Evolutionary conservation across 2,888 invertebrate species (phyloP).

Genomic region (Apoderus coryli): DNA sequence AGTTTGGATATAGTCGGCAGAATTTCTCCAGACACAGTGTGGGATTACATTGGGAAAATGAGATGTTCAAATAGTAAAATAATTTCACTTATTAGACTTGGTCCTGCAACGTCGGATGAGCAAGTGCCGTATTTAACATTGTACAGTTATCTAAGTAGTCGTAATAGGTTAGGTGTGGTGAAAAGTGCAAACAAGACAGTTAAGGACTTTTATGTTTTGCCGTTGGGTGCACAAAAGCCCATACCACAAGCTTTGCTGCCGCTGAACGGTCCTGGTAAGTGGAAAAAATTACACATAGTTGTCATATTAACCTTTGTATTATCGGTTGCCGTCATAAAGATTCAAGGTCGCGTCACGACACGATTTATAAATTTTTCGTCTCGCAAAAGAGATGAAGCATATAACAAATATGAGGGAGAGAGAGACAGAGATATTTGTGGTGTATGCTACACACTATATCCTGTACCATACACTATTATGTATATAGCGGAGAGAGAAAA

Average conservation of each 20-base stretch:
- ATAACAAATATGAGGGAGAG: no score
- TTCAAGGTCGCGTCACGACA: no score
- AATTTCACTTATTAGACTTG: constrained; percentile 66
- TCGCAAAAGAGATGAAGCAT: no score
- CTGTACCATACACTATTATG: no score
- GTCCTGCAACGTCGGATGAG: constrained; percentile 70
- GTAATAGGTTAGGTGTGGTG: constrained; percentile 73
- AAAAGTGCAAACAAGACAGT: constrained; percentile 64
- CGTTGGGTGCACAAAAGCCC: constrained; percentile 58
- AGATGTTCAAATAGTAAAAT: constrained; percentile 78
- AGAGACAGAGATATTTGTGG: no score
- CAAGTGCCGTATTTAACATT: constrained; percentile 71
- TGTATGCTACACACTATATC: no score
- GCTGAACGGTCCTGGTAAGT: constrained; percentile 51
- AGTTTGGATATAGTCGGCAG: constrained; percentile 82
- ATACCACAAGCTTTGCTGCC: constrained; percentile 56
- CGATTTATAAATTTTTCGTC: no score
- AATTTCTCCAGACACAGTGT: constrained; percentile 78
- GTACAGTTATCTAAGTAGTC: constrained; percentile 77
- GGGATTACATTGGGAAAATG: constrained; percentile 88
- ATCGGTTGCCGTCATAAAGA: no score
- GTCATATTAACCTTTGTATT: no score
- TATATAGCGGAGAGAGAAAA: no score
- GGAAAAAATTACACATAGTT: no score
- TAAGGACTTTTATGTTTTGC: constrained; percentile 89